Conservation (phyloP, 2,797 vertebrate species). For the Vipera latastei region DNA sequence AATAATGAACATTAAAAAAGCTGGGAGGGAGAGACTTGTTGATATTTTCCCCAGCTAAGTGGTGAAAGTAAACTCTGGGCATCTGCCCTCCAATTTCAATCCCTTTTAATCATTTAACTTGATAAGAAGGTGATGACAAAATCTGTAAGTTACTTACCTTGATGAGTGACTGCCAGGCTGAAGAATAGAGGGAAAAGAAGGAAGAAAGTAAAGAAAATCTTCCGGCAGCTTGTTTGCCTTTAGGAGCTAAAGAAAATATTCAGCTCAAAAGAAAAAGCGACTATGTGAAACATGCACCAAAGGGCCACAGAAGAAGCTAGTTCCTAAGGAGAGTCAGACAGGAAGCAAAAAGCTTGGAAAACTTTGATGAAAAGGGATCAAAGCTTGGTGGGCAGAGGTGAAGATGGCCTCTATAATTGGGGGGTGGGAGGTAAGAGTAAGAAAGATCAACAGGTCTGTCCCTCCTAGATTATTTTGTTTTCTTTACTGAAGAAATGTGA, state of each 20-base stretch:
- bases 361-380: not conserved
- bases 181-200: not conserved
- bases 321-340: not conserved
- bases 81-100: not conserved
- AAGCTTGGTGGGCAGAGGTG: fast-evolving
- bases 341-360: not conserved
- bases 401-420: not conserved
- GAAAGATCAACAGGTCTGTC: not conserved
- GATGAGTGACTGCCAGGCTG: not conserved
- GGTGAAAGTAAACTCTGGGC: not conserved
- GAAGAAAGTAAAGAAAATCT: not conserved
- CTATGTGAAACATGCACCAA: not conserved
- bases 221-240: not conserved
- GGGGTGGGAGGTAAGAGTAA: too few relatives aligned
- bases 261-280: not conserved
- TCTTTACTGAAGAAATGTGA: not conserved
- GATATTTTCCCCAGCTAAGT: not conserved
- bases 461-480: not conserved
- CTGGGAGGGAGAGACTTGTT: not conserved
- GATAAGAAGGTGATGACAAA: not conserved
- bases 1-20: not conserved
- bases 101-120: not conserved
- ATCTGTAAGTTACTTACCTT: not conserved
- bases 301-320: not conserved
- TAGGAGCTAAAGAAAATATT: not conserved